Base-by-base conservation (phyloP, 2,888 invertebrate species). In the Gnatocerus cornutus region DNA sequence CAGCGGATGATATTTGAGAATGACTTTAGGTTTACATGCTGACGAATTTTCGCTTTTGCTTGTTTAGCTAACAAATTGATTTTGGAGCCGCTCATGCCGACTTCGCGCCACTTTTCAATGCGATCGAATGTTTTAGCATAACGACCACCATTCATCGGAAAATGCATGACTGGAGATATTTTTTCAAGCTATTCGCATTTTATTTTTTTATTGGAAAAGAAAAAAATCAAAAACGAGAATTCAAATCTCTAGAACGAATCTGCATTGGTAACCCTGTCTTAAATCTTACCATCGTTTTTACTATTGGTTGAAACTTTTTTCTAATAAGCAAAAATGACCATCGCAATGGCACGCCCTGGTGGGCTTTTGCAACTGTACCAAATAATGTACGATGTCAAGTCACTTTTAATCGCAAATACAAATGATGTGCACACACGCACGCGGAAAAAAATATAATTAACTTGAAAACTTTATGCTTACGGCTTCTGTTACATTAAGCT, bases 401-500 rank as follows among this genome's bases (percentile, higher is more conserved):
- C 30, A 33, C 33, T 52, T 33, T 33, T 52, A 52, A 52, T 52
- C 52, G 55, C 9, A 16, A 14, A n/a, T 39, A 55, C n/a, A 12
- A 33, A 12, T 30, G 52, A 29, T 39, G 39, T 58, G 41, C 10
- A 53, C 27, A 59, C 46, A 59, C 45, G 43, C 59, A 41, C 45
- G 43, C 45, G 16, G 3, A 59, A 56, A 56, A 56, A 56, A 56
- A 41, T 14, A 48, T 61, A 61, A 61, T 61, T 27, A 61, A 61
- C 61, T 33, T 48, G 39, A 37, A 61, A 61, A 61, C 16, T 39
- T 62, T 37, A 33, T 52, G 21, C 21, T 52, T 55, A n/a, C n/a
- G 58, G 43, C 55, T 67, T 64, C 64, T 59, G 45, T 67, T 66
- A 61, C 67, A 48, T n/a, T 64, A 66, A 63, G 39, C 27, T 52